Conservation (phyloP, 2,888 invertebrate genomes). For the Bombylius discolor region DNA sequence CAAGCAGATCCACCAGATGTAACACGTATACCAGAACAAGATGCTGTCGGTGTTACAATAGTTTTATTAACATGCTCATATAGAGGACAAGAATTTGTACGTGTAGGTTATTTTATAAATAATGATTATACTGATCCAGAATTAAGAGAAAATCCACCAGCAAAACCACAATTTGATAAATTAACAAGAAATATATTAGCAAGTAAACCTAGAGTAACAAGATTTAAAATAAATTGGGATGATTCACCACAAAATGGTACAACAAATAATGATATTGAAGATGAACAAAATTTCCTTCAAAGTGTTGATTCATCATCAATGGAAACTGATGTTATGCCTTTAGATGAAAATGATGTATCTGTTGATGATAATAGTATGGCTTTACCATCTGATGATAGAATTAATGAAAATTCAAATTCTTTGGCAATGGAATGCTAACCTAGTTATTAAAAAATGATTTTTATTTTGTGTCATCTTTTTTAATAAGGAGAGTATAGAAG, state of each 20-base stretch:
- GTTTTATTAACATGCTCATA: slow-evolving; percentile 92
- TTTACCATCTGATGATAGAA: slow-evolving; percentile 29
- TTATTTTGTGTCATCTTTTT: neutral
- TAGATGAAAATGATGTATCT: slow-evolving; percentile 7
- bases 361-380: slow-evolving; percentile 33
- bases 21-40: slow-evolving; percentile 83
- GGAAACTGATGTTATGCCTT: slow-evolving; percentile 2
- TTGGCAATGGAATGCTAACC: slow-evolving; percentile 36
- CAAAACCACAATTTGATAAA: slow-evolving; percentile 86
- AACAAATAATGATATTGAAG: slow-evolving; percentile 22
- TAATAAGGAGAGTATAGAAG: neutral
- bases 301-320: slow-evolving; percentile 17
- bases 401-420: slow-evolving; percentile 37
- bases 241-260: slow-evolving; percentile 43
- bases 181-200: slow-evolving; percentile 53
- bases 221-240: slow-evolving; percentile 97
- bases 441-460: neutral
- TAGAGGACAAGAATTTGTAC: slow-evolving; percentile 83
- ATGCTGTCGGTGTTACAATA: slow-evolving; percentile 96
- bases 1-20: slow-evolving; percentile 93
- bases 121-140: slow-evolving; percentile 93
- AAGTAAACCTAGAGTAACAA: slow-evolving; percentile 85
- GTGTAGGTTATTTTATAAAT: slow-evolving; percentile 97
- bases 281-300: slow-evolving; percentile 14
- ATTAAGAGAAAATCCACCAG: slow-evolving; percentile 84